These are phyloP conservation scores for Myathropa florea DNA, from an alignment of 2,888 invertebrate genomes.

Conservation along the genomic window DNA sequence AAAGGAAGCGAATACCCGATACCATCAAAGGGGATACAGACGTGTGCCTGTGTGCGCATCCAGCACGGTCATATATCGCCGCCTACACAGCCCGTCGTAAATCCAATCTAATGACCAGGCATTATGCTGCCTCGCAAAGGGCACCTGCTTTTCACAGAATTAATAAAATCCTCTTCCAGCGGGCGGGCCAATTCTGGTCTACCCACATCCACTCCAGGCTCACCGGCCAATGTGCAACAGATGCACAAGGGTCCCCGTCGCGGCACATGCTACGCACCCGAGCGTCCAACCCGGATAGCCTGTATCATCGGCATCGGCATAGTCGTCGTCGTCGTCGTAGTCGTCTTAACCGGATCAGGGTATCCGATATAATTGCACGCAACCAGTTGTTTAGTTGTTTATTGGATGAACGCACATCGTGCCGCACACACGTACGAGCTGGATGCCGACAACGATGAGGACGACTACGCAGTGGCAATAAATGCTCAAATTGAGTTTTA, in stretches of 20 bases:
- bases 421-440: conserved; percentile 3
- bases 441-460: conserved; percentile 34
- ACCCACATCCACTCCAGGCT: conserved; percentile 19
- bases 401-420: conserved; percentile 64
- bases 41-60: conserved; percentile 1
- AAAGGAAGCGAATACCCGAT: conserved; percentile 28
- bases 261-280: conserved; percentile 38
- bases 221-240: conserved; percentile 63
- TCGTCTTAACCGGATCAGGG: conserved; percentile 54
- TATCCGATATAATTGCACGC: conserved; percentile 62
- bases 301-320: background rate
- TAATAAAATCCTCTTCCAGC: conserved; percentile 44
- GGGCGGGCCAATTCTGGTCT: background rate
- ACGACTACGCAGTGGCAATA: conserved; percentile 51
- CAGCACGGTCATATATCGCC: background rate
- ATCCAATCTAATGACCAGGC: conserved; percentile 52
- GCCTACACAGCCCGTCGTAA: conserved; percentile 17
- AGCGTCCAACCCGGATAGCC: conserved; percentile 11
- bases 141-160: conserved; percentile 50
- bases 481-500: conserved; percentile 70
- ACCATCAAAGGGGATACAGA: conserved; percentile 22
- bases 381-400: conserved; percentile 69
- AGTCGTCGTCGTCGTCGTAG: background rate
- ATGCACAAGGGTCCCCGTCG: conserved; percentile 45
- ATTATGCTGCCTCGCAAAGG: conserved; percentile 28